Evolutionary conservation across 2,888 invertebrate genomes (phyloP), one percentile per base, ranked within the genome.

Genomic region (Deroplatys truncata): DNA sequence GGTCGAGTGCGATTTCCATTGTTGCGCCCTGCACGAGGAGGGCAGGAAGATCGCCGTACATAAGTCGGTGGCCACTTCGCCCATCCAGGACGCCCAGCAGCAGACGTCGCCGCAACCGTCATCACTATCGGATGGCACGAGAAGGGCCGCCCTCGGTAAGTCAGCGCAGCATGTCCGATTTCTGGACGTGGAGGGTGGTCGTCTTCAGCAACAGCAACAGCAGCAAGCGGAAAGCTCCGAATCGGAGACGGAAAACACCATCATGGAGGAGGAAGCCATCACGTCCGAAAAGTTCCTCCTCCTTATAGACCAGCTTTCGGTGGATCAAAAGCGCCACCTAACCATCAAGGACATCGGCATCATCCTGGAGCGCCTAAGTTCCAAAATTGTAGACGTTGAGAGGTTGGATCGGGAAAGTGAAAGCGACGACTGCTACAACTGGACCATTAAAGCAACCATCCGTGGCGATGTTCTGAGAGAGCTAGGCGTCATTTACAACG

Each of bases 361-460:
- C 93, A 98, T 98, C 93, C 95, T 98, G 92, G 98, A 98, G 94
- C 95, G 98, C 92, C 96, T 98, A 92, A 98, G 97, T 94, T 98
- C 98, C 91, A 98, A 98, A 94, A 98, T 98, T 92, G 95, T 98
- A 91, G 98, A 98, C 94, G 98, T 98, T 92, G 98, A 98, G 94
- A 96, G 98, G 92, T 95, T 98, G 92, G 98, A 98, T 93, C 96
- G 98, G 90, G 98, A 98, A 93, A 97, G 97, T 92, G 98, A 98
- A 94, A 97, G 97, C 93, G 98, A 98, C 94, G 98, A 98, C 94
- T 98, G 98, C 93, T 98, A 98, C 95, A 98, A 98, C 94, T 98
- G 98, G 98, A 98, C 98, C 94, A 98, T 98, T 94, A 98, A 98
- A 94, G 98, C 98, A 92, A 97, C 98, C 92, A 98, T 98, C 93